These are phyloP conservation scores for Python bivittatus DNA, from an alignment of 2,113 vertebrate species.

Conservation along the genomic window DNA sequence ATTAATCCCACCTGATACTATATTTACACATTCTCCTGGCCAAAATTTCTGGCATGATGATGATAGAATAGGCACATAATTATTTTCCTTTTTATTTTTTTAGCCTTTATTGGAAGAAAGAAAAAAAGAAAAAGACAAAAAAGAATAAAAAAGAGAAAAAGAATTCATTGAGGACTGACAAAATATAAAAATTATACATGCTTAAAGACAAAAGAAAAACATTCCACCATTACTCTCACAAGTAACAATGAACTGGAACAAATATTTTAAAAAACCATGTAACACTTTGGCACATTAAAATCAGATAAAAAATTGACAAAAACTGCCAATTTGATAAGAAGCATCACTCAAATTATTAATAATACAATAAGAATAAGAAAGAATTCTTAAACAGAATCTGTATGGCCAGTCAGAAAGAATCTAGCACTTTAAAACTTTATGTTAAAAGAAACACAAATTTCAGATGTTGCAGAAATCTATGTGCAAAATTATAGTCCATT, in stretches of 20 bases:
- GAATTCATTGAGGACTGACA: not conserved
- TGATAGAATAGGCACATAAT: not conserved
- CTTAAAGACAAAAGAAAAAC: not conserved
- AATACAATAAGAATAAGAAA: not conserved
- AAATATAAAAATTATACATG: not conserved
- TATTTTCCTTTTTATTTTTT: not conserved
- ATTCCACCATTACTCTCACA: not conserved
- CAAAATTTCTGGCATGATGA: not conserved
- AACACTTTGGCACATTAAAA: not conserved
- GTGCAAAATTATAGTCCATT: not conserved
- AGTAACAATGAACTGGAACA: not conserved
- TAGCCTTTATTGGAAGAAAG: not conserved
- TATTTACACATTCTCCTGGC: not conserved
- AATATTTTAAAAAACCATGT: not conserved
- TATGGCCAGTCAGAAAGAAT: not conserved
- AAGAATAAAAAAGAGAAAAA: not conserved
- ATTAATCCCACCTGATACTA: not conserved
- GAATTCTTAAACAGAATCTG: not conserved
- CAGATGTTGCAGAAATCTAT: not conserved
- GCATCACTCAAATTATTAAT: not conserved
- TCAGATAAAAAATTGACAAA: not conserved
- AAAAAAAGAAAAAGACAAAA: not conserved
- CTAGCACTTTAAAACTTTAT: not conserved
- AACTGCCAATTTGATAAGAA: not conserved
- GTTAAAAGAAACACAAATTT: not conserved